Evolutionary conservation across 2,797 vertebrate genomes (phyloP).

Genomic region (Enteromius viviparus): DNA sequence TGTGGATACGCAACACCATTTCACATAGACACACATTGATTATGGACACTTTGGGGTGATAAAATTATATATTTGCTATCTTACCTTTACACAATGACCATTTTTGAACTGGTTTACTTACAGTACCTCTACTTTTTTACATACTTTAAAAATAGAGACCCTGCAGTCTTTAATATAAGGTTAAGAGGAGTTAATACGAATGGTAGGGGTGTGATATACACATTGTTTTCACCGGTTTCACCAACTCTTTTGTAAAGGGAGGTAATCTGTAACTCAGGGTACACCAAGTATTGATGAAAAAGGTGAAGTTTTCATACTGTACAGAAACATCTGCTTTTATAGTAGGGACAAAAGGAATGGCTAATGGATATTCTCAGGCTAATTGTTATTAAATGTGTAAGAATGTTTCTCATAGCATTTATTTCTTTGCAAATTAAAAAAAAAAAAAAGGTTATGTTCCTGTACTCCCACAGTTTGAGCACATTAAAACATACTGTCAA

Average conservation of each 20-base stretch:
- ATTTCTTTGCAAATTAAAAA: background rate
- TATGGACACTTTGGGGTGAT: background rate
- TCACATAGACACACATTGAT: slow-evolving; percentile 12
- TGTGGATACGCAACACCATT: slow-evolving; percentile 63
- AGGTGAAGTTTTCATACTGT: background rate
- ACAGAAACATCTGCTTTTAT: background rate
- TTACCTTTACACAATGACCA: slow-evolving; percentile 4
- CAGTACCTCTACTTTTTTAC: background rate
- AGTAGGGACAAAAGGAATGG: background rate
- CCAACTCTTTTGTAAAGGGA: background rate
- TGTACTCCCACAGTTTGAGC: background rate
- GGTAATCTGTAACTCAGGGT: background rate
- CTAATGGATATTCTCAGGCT: background rate
- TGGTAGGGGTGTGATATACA: background rate
- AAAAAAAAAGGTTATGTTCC: background rate
- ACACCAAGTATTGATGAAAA: slow-evolving; percentile 17
- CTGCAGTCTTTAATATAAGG: background rate
- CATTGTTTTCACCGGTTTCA: slow-evolving; percentile 13
- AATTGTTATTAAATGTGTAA: background rate
- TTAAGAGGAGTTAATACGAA: background rate
- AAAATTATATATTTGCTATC: background rate
- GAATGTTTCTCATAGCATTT: background rate
- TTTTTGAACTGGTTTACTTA: background rate
- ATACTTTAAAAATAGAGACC: background rate
- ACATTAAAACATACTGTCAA: background rate